Conservation (phyloP, 2,888 invertebrate species). For the Polyploca ridens region DNA sequence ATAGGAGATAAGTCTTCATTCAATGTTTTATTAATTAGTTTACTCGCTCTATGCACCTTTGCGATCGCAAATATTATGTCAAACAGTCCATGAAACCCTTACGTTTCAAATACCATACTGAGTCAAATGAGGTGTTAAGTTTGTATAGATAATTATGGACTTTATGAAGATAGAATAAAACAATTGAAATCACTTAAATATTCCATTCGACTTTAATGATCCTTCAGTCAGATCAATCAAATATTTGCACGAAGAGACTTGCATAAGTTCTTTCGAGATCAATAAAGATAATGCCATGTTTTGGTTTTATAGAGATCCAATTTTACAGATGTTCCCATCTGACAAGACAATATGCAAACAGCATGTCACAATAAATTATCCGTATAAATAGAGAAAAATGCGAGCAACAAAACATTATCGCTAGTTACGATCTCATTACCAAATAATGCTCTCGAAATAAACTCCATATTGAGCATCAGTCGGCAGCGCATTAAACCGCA, state of each 20-base stretch:
- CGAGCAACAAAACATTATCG: conserved; percentile 39
- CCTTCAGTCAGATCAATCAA: not conserved
- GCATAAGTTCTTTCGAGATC: not conserved
- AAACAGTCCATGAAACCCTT: not conserved
- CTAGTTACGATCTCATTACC: conserved; percentile 52
- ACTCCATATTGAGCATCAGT: conserved; percentile 33
- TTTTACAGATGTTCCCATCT: no score
- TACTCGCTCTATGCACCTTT: not conserved
- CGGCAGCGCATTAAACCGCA: conserved; percentile 34
- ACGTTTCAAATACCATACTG: not conserved
- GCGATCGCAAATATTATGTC: not conserved
- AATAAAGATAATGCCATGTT: not conserved
- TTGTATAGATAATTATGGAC: not conserved
- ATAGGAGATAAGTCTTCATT: not conserved
- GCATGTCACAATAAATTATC: conserved; percentile 35
- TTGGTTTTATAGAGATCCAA: not conserved
- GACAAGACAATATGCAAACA: conserved; percentile 16
- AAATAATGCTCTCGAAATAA: conserved; percentile 33
- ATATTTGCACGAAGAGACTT: not conserved
- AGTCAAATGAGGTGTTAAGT: not conserved
- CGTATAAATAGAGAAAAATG: conserved; percentile 28
- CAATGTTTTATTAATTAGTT: not conserved
- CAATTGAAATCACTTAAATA: not conserved
- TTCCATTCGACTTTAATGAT: not conserved
- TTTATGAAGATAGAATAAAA: not conserved